Percentiles rank a stretch among this genome's conserved stretches.
These are phyloP conservation scores for Thalassarche chlororhynchos DNA, from an alignment of 2,113 vertebrate species.

Conservation along the genomic window DNA sequence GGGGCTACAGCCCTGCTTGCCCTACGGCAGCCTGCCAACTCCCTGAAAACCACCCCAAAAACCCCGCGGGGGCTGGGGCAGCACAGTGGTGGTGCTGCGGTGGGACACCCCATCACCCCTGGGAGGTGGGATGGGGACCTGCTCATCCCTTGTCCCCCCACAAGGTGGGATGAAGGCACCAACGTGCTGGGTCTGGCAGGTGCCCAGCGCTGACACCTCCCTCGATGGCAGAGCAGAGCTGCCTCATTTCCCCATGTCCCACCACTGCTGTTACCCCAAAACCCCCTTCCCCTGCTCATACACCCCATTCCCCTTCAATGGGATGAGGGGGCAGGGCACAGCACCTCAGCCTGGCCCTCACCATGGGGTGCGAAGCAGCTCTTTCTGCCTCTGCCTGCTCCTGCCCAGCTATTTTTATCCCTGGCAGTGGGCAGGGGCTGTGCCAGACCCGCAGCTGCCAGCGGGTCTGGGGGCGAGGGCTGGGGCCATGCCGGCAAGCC, in stretches of 20 bases:
- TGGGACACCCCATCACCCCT: not conserved
- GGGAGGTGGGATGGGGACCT: not conserved
- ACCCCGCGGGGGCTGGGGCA: not conserved
- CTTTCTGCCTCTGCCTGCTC: not conserved
- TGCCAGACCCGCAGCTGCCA: fast-evolving
- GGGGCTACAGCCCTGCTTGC: not conserved
- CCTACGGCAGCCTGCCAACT: not conserved
- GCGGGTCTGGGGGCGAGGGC: not conserved
- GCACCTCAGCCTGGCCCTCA: not conserved
- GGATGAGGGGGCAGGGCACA: not conserved
- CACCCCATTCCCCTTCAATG: fast-evolving
- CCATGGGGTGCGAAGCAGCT: not conserved
- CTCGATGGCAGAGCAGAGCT: not conserved
- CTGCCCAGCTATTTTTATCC: not conserved
- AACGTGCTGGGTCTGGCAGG: not conserved
- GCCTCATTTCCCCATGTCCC: not conserved
- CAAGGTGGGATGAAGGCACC: not conserved
- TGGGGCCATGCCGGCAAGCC: not conserved
- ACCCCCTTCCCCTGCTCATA: not conserved
- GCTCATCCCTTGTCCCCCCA: not conserved
- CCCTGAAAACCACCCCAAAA: not conserved
- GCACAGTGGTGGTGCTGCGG: fast-evolving
- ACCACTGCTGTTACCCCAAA: not conserved
- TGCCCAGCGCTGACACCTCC: fast-evolving
- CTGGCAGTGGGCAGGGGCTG: not conserved